phyloP scores from a whole-genome alignment of 2,888 invertebrate species.

The Drosophila kanekoi region DNA sequence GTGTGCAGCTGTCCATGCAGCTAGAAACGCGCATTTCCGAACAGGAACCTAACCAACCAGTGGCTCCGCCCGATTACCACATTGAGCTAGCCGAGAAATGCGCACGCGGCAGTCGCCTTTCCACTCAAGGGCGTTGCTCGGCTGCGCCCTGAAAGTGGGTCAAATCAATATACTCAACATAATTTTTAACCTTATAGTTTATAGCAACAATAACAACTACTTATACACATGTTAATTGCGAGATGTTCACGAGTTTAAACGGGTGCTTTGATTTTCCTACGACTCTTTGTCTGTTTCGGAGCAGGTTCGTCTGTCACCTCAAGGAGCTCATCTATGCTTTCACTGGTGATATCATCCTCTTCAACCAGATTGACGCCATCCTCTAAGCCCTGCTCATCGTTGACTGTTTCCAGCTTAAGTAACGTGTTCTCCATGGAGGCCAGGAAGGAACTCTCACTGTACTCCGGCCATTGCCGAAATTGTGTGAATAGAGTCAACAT shows the following conservation, averaged over 20 bases:
- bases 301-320: slow-evolving; percentile 23
- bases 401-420: slow-evolving; percentile 85
- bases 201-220: slow-evolving; percentile 38
- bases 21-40: slow-evolving; percentile 81
- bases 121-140: slow-evolving; percentile 74
- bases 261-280: slow-evolving; percentile 35
- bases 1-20: slow-evolving; percentile 84
- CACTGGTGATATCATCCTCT: slow-evolving; percentile 76
- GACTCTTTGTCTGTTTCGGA: slow-evolving; percentile 22
- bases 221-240: slow-evolving; percentile 25
- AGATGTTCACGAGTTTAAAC: slow-evolving; percentile 17
- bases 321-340: slow-evolving; percentile 46
- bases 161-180: slow-evolving; percentile 2
- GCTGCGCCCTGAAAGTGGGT: slow-evolving; percentile 1
- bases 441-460: slow-evolving; percentile 88
- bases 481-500: slow-evolving; percentile 88
- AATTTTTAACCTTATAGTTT: slow-evolving; percentile 34
- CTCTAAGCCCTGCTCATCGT: slow-evolving; percentile 75
- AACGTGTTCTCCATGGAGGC: slow-evolving; percentile 88
- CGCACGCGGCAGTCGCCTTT: slow-evolving; percentile 72
- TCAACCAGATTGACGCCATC: slow-evolving; percentile 72
- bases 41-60: not conserved
- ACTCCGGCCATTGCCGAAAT: slow-evolving; percentile 88
- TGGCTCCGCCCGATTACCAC: slow-evolving; percentile 60
- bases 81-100: slow-evolving; percentile 72